A percentile compares a stretch with the other conserved stretches of the same genome.
Evolutionary conservation across 2,888 invertebrate species (phyloP).

Genomic region (Calameuta idolon): DNA sequence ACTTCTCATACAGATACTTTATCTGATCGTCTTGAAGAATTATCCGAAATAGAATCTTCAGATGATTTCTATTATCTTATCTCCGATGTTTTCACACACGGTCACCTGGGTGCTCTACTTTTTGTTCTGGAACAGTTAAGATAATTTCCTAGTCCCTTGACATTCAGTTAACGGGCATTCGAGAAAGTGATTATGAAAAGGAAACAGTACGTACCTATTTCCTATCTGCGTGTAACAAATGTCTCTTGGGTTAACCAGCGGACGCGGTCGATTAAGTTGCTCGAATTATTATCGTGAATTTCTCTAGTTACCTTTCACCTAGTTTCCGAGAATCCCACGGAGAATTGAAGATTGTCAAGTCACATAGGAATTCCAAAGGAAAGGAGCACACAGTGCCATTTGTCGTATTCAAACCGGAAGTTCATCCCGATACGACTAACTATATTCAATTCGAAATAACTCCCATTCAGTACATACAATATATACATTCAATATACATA

Average conservation of each 20-base stretch:
- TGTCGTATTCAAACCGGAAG: neutral
- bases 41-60: neutral
- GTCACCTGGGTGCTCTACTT: neutral
- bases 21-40: neutral
- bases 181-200: neutral
- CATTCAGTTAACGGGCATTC: neutral
- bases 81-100: neutral
- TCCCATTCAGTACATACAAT: neutral
- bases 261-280: neutral
- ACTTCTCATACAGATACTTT: neutral
- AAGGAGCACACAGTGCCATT: neutral
- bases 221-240: neutral
- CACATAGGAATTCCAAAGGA: neutral
- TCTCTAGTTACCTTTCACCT: neutral
- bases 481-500: no score
- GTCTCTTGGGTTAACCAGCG: neutral
- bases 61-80: neutral
- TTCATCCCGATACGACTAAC: neutral
- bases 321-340: neutral
- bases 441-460: neutral
- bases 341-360: neutral
- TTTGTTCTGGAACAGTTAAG: neutral
- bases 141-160: neutral
- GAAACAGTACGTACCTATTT: neutral
- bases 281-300: neutral